phyloP scores from a whole-genome alignment of 2,888 invertebrate species.

The Auanema sp. region DNA sequence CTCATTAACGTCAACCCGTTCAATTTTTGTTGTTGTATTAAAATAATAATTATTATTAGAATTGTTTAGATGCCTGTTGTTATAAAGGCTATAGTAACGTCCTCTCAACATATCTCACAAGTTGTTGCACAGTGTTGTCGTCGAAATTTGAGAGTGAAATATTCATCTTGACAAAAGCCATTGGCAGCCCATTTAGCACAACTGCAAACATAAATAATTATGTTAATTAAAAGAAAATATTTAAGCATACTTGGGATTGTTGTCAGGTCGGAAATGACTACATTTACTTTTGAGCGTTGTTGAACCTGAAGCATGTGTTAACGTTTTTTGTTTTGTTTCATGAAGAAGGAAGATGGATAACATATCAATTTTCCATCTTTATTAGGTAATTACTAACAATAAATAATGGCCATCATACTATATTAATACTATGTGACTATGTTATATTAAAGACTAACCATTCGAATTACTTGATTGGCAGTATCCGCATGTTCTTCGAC shows the following conservation, averaged over 20 bases:
- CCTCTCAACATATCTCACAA: constrained; percentile 16
- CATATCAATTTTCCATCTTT: background rate
- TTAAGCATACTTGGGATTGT: too few relatives aligned
- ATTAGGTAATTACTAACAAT: constrained; percentile 2
- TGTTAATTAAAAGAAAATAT: too few relatives aligned
- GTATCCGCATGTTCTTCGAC: constrained; percentile 19
- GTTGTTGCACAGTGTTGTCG: constrained; percentile 16
- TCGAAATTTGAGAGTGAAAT: constrained; percentile 4
- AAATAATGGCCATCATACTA: background rate
- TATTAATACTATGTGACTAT: constrained; percentile 1
- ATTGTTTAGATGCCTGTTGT: too few relatives aligned
- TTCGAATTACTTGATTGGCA: constrained; percentile 1
- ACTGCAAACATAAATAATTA: constrained; percentile 6
- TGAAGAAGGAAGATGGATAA: too few relatives aligned
- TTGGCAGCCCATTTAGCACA: constrained; percentile 8
- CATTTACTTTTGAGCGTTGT: too few relatives aligned
- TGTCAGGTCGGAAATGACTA: too few relatives aligned
- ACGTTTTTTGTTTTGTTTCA: too few relatives aligned
- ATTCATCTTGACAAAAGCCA: constrained; percentile 9
- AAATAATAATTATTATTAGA: too few relatives aligned
- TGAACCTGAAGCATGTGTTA: too few relatives aligned
- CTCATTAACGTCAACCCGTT: too few relatives aligned
- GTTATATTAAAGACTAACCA: constrained; percentile 1
- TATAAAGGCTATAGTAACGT: too few relatives aligned
- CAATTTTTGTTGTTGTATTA: too few relatives aligned